Base-by-base conservation (phyloP, 2,888 invertebrate species). In the Ornithoptera alexandrae region DNA sequence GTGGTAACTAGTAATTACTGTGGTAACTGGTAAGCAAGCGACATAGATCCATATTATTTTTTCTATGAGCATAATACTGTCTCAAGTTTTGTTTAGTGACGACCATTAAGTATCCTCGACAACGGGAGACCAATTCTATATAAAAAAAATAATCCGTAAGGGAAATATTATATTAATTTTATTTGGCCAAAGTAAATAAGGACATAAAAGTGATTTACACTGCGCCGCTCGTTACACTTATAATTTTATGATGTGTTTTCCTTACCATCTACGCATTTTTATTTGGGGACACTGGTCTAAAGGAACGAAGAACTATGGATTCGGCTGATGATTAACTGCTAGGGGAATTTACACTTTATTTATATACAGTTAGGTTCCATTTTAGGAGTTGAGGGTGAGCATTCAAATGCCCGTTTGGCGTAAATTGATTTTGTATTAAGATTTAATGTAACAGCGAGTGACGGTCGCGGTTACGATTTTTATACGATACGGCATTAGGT, bases 161-260 rank as follows among this genome's bases (percentile, higher is more conserved):
- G 53, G 39, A 53, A 68, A 50, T 64, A 68, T 60, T 39, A 50
- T 64, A 68, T 60, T 39, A 64, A 68, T 68, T 68, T 68, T 63
- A 60, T 64, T 50, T 50, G 59, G 64, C 64, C 59, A 64, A 53
- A 68, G 68, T 60, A 68, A 68, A 68, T 68, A 64, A 36, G 64
- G 59, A 53, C 68, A 68, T 68, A 64, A 68, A 68, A 68, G 64
- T 60, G 64, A 68, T 68, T 68, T 64, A 64, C 63, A 50, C 18
- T 8, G 60, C 17, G 39, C 6, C 53, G 59, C 64, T 64, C 64
- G 68, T 68, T 64, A 64, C 60, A 58, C 50, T 68, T 68, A 68
- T 64, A 68, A 68, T 68, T 68, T 68, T 68, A 68, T 68, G 68
- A 68, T 68, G 53, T 68, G 64, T 68, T 68, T 68, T 68, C 64